Conservation (phyloP, 2,888 invertebrate species). For the Melinaea menophilus region DNA sequence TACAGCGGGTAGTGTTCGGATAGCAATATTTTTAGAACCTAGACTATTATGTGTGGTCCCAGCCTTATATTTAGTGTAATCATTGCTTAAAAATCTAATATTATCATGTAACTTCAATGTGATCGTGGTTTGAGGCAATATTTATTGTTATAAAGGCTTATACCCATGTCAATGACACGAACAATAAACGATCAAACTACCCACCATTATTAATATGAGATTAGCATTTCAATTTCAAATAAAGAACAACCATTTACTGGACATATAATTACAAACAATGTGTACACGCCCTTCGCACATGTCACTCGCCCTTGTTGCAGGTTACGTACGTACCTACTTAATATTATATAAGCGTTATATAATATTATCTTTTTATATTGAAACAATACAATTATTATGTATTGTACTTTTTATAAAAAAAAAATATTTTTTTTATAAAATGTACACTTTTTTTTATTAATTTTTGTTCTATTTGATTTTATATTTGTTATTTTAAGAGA, state of each 20-base stretch:
- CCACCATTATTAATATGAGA: slow-evolving; percentile 1
- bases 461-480: too few species aligned
- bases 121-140: not conserved
- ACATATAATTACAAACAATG: slow-evolving; percentile 36
- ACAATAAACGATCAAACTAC: not conserved
- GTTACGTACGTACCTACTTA: not conserved
- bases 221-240: not conserved
- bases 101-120: not conserved
- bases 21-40: slow-evolving; percentile 32
- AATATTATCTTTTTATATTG: not conserved
- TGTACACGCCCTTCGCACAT: slow-evolving; percentile 34
- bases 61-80: slow-evolving; percentile 13
- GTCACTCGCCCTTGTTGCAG: slow-evolving; percentile 23
- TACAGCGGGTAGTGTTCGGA: slow-evolving; percentile 35
- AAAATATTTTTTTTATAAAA: too few species aligned
- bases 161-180: not conserved
- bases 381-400: too few species aligned
- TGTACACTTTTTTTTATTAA: too few species aligned
- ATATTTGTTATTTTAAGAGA: too few species aligned
- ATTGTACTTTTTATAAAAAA: not conserved
- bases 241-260: slow-evolving; percentile 8
- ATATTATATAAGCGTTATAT: slow-evolving; percentile 2
- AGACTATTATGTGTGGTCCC: slow-evolving; percentile 21
- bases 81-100: not conserved
- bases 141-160: not conserved